Percentiles rank a stretch among this genome's conserved stretches.
Conservation (phyloP, 2,888 invertebrate genomes). For the Lysandra bellargus region DNA sequence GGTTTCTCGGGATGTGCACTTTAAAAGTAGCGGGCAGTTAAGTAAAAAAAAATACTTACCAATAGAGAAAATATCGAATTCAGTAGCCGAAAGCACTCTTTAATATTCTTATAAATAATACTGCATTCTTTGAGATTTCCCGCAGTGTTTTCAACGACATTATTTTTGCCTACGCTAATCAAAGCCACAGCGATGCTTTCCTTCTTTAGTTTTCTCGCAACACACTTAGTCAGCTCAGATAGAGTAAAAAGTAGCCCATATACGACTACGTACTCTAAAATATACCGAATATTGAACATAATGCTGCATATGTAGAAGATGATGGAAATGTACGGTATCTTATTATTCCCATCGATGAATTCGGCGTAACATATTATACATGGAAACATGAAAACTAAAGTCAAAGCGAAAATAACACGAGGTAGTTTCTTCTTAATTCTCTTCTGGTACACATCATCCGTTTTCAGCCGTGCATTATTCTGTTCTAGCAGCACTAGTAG, state of each 20-base stretch:
- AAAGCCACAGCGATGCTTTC: neutral
- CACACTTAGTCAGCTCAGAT: conserved; percentile 25
- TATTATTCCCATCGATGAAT: neutral
- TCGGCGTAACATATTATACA: neutral
- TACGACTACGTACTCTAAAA: conserved; percentile 18
- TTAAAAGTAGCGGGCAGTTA: too few species aligned
- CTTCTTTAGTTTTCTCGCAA: conserved; percentile 10
- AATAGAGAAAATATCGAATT: conserved; percentile 10
- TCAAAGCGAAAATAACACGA: neutral
- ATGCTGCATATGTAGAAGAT: neutral
- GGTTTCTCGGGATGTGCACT: too few species aligned
- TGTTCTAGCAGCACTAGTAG: neutral
- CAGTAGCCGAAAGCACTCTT: conserved; percentile 20
- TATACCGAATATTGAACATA: neutral
- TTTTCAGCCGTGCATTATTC: neutral
- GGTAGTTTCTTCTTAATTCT: neutral
- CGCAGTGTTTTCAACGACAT: too few species aligned
- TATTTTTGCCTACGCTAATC: neutral
- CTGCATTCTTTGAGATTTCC: conserved; percentile 13
- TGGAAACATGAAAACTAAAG: neutral
- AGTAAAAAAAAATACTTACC: neutral
- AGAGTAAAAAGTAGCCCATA: conserved; percentile 13
- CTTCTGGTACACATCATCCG: neutral
- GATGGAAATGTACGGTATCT: neutral
- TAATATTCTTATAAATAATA: conserved; percentile 20